Percentiles rank a stretch among this genome's conserved stretches.
phyloP scores from a whole-genome alignment of 1,140 invertebrate species.

The Dinoponera quadriceps region DNA sequence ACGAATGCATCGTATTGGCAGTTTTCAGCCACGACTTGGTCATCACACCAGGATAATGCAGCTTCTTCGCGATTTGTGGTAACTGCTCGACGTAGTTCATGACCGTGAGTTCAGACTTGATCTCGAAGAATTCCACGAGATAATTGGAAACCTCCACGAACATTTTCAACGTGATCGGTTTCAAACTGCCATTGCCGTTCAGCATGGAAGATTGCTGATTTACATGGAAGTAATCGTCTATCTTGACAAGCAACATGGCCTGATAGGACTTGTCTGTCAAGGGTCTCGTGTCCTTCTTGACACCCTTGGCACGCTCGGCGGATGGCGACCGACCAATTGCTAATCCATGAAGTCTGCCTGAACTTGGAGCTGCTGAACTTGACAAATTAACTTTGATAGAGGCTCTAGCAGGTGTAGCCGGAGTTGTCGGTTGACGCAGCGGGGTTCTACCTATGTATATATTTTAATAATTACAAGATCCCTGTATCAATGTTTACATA shows the following conservation, averaged over 20 bases:
- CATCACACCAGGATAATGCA: slow-evolving; percentile 86
- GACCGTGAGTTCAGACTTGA: slow-evolving; percentile 74
- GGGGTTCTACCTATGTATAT: slow-evolving; percentile 65
- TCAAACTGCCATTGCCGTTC: slow-evolving; percentile 80
- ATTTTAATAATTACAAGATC: slow-evolving; percentile 17
- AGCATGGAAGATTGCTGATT: slow-evolving; percentile 72
- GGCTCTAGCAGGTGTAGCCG: slow-evolving; percentile 57
- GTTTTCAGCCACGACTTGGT: slow-evolving; percentile 88
- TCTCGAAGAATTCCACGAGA: slow-evolving; percentile 73
- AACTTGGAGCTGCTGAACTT: slow-evolving; percentile 35
- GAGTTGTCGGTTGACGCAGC: slow-evolving; percentile 57
- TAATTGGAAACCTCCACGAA: slow-evolving; percentile 78
- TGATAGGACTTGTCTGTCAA: slow-evolving; percentile 81
- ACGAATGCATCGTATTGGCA: slow-evolving; percentile 87
- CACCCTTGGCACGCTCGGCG: slow-evolving; percentile 73
- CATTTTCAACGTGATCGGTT: slow-evolving; percentile 80
- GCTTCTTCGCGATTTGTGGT: slow-evolving; percentile 85
- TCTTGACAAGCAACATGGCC: slow-evolving; percentile 74
- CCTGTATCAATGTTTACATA: slow-evolving; percentile 7
- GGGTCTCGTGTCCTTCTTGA: slow-evolving; percentile 80
- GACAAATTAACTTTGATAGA: background rate
- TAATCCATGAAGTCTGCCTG: slow-evolving; percentile 40
- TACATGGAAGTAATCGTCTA: slow-evolving; percentile 77
- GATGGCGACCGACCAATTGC: slow-evolving; percentile 74
- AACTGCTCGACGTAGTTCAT: slow-evolving; percentile 82